A percentile compares a stretch with the other conserved stretches of the same genome.
These are phyloP conservation scores for Zaprionus obscuricornis DNA, from an alignment of 2,888 invertebrate genomes.

Conservation along the genomic window DNA sequence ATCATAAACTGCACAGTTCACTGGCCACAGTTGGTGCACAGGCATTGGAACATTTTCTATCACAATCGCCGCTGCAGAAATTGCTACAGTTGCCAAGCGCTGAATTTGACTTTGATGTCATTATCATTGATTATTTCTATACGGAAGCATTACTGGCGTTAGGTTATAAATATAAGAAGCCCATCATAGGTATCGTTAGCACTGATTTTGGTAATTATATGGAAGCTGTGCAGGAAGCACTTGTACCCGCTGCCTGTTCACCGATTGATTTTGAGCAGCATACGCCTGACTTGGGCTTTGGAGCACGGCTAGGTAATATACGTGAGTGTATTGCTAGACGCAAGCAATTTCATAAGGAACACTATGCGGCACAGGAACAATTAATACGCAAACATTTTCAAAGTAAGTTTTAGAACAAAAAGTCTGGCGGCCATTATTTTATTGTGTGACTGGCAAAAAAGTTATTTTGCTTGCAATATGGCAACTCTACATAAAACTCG, in stretches of 20 bases:
- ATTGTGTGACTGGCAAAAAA: too few species aligned
- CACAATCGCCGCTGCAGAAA: conserved; percentile 53
- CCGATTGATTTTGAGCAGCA: conserved; percentile 83
- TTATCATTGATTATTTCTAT: conserved; percentile 83
- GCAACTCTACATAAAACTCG: too few species aligned
- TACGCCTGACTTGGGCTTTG: conserved; percentile 82
- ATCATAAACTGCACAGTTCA: conserved; percentile 63
- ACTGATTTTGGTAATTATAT: conserved; percentile 84
- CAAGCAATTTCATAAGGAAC: conserved; percentile 71
- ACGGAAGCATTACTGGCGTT: conserved; percentile 83
- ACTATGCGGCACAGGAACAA: conserved; percentile 78
- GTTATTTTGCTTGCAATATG: too few species aligned
- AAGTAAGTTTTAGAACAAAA: conserved; percentile 48
- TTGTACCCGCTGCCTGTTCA: conserved; percentile 84
- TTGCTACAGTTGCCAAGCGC: conserved; percentile 73
- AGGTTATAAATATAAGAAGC: conserved; percentile 81
- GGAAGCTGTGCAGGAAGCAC: conserved; percentile 83
- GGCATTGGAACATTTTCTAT: conserved; percentile 77
- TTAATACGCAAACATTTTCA: conserved; percentile 80
- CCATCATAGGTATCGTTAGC: conserved; percentile 81
- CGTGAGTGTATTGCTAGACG: conserved; percentile 79
- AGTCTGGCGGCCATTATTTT: neutral
- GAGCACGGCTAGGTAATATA: conserved; percentile 84
- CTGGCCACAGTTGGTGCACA: conserved; percentile 72
- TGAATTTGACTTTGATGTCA: conserved; percentile 82